Conservation (phyloP, 35 echinoderm and acorn worm genomes). For the Chiridota heheva region DNA sequence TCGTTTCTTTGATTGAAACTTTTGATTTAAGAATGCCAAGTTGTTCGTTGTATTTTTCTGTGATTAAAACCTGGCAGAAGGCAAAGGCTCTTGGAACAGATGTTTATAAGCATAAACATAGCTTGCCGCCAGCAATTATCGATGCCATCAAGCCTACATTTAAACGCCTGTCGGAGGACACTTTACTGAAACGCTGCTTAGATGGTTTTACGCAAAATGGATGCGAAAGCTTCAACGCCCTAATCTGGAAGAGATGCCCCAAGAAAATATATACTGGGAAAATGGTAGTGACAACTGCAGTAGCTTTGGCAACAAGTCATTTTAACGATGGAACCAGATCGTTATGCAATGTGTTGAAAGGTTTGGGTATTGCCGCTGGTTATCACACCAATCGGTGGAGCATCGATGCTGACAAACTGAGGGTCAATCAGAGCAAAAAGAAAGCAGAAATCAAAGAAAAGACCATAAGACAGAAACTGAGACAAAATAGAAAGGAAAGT, state of each 20-base stretch:
- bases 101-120: too few species aligned
- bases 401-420: neutral
- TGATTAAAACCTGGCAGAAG: too few species aligned
- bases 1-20: too few species aligned
- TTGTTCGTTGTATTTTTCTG: too few species aligned
- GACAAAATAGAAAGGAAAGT: slow-evolving; percentile 7
- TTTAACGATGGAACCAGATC: slow-evolving; percentile 4
- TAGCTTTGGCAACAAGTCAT: neutral
- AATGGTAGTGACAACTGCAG: neutral
- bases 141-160: slow-evolving; percentile 24
- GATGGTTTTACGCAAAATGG: slow-evolving; percentile 20
- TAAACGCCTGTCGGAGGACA: neutral
- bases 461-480: neutral
- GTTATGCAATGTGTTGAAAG: neutral
- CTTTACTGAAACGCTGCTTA: slow-evolving; percentile 8
- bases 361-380: neutral
- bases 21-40: too few species aligned
- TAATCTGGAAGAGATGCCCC: slow-evolving; percentile 15
- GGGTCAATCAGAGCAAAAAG: neutral
- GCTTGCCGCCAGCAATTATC: too few species aligned
- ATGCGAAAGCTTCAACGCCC: slow-evolving; percentile 21
- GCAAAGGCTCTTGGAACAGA: too few species aligned
- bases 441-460: neutral
- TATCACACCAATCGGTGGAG: neutral
- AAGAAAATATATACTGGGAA: neutral